phyloP scores from a whole-genome alignment of 1,140 invertebrate genomes.

The Sarcophaga bullata region DNA sequence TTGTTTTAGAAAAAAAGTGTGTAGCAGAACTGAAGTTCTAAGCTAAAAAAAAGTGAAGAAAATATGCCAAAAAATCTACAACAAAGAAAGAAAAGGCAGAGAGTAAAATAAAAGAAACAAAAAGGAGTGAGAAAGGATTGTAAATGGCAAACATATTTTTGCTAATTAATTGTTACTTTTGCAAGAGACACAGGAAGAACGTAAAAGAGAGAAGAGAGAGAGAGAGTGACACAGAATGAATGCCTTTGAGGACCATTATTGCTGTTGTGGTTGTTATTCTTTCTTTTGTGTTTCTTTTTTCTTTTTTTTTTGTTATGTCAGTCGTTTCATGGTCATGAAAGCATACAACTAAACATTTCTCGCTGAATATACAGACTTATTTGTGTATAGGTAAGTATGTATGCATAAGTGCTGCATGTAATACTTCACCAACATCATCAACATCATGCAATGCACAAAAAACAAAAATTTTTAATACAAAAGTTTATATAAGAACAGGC shows the following conservation, averaged over 20 bases:
- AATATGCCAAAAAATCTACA: slow-evolving; percentile 23
- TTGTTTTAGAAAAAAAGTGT: slow-evolving; percentile 3
- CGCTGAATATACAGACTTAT: too few relatives aligned
- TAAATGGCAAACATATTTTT: slow-evolving; percentile 40
- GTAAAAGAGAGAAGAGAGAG: neutral
- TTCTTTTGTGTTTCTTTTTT: neutral
- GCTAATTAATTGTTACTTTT: slow-evolving; percentile 42
- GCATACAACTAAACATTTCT: neutral
- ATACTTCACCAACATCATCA: neutral
- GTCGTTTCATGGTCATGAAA: slow-evolving; percentile 28
- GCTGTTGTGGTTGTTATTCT: neutral
- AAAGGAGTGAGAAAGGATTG: slow-evolving; percentile 15
- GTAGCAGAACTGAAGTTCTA: slow-evolving; percentile 21
- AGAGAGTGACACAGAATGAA: too few relatives aligned
- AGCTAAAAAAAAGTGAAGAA: slow-evolving; percentile 40
- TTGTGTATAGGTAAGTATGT: neutral
- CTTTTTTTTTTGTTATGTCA: neutral
- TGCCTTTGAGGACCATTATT: too few relatives aligned
- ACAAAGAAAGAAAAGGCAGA: neutral
- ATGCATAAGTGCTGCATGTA: neutral
- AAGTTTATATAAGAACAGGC: neutral
- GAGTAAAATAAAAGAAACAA: slow-evolving; percentile 20
- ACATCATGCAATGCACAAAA: neutral
- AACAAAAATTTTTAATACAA: neutral
- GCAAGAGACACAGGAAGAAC: neutral